Evolutionary conservation across 2,888 invertebrate genomes (phyloP).

Genomic region (Drosophila demipolita): DNA sequence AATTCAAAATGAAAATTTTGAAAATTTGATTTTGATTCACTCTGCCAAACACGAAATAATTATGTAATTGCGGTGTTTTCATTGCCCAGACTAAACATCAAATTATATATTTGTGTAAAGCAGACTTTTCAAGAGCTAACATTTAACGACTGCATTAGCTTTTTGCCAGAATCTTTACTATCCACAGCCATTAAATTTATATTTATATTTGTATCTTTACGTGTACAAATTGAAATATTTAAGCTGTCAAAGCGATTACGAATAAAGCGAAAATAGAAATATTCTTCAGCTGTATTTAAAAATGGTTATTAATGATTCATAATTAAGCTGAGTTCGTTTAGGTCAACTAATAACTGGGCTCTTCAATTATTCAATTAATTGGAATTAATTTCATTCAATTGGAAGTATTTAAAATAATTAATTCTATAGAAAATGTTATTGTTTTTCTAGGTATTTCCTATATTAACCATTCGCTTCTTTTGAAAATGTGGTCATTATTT

Average conservation of each 20-base stretch:
- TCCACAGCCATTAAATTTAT: neutral
- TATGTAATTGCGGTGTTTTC: constrained; percentile 1
- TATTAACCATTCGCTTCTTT: neutral
- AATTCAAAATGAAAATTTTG: constrained; percentile 2
- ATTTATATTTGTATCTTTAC: neutral
- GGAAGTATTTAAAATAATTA: neutral
- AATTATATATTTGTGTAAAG: neutral
- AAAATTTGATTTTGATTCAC: constrained; percentile 15
- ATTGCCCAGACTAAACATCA: neutral
- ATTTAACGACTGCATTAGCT: neutral
- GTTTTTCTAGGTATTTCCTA: neutral
- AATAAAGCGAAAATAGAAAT: neutral
- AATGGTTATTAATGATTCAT: constrained; percentile 6
- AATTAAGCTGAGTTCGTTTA: neutral
- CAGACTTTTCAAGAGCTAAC: constrained; percentile 1
- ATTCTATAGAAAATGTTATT: neutral
- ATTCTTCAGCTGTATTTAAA: neutral
- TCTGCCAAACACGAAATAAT: constrained; percentile 26
- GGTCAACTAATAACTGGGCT: constrained; percentile 1
- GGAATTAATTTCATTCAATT: neutral
- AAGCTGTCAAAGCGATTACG: neutral
- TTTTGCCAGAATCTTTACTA: neutral
- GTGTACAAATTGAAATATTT: neutral
- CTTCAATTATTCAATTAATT: constrained; percentile 3
- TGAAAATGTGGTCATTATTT: neutral